Evolutionary conservation across 2,888 invertebrate genomes (phyloP).

Genomic region (Asteroscopus sphinx): DNA sequence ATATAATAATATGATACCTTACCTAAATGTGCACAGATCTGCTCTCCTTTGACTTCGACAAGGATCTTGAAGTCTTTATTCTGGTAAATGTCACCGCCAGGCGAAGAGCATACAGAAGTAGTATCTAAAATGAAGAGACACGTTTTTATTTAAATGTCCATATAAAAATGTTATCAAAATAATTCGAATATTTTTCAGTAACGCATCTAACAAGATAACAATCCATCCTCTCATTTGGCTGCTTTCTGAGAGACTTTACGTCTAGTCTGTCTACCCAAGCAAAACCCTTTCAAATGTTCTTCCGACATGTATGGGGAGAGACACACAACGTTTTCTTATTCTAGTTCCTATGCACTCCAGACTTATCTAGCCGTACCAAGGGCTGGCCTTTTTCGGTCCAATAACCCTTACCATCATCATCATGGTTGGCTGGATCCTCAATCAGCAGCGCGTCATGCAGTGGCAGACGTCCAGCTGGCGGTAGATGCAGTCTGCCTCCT

Average conservation of each 20-base stretch:
- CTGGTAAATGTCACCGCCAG: constrained; percentile 84
- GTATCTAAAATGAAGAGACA: constrained; percentile 71
- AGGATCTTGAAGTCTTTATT: constrained; percentile 87
- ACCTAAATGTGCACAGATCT: constrained; percentile 93
- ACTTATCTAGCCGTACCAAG: too few species aligned
- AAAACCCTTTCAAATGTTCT: too few species aligned
- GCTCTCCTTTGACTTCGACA: constrained; percentile 89
- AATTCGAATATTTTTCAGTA: background rate
- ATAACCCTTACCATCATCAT: constrained; percentile 91
- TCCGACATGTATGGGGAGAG: too few species aligned
- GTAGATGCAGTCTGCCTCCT: constrained; percentile 96
- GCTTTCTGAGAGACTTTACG: too few species aligned
- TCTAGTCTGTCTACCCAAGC: too few species aligned
- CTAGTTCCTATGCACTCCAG: too few species aligned
- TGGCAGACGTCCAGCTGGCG: constrained; percentile 95
- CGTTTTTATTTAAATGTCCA: too few species aligned
- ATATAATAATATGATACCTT: constrained; percentile 29
- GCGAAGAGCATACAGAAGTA: constrained; percentile 84
- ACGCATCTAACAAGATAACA: too few species aligned
- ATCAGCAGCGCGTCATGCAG: constrained; percentile 95
- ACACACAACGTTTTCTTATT: too few species aligned
- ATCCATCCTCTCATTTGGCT: too few species aligned
- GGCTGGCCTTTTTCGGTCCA: background rate
- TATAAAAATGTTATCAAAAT: background rate
- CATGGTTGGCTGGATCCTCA: constrained; percentile 94